Evolutionary conservation across 2,797 vertebrate genomes (phyloP), one percentile per base, ranked within the genome.

Genomic region (Macropus fuliginosus): DNA sequence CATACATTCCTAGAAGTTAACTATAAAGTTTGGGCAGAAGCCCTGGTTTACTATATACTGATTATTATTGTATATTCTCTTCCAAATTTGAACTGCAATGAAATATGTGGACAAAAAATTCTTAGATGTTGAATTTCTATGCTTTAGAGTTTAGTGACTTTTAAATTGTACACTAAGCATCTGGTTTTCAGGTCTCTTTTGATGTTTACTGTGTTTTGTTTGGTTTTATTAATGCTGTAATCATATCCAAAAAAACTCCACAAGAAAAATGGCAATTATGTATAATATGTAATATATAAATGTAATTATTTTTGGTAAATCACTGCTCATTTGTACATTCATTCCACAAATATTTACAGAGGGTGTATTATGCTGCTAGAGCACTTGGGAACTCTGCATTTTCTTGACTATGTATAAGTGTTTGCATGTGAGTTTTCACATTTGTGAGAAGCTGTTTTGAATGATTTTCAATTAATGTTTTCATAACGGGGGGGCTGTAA

Each of bases 61-160:
- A 46, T 95, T 91, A n/a, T 1, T 90, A 91, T 95, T 66, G 16
- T 52, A 92, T 34, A 16, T 94, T 96, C 66, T 29, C 16, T 56
- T 2, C 21, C 46, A 81, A 56, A 50, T 46, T 55, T 59, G 56
- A 95, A 92, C 56, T 93, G 46, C 0, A 93, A 52, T 46, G n/a
- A 18, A 81, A 81, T 46, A 40, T 87, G 21, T 91, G 3, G 1
- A 94, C 31, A 16, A 28, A 91, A 55, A 55, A 59, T 46, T 52
- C 91, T 81, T 93, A 55, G n/a, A 90, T 28, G 34, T 66, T 89
- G 93, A 74, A 74, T 96, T 50, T 94, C 56, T 62, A 31, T 94
- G 28, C 10, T 55, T 40, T 89, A 50, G 11, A 11, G 92, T 91
- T 95, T 91, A 11, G 81, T 56, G 16, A 28, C 6, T 74, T 31